These are phyloP conservation scores for Phalera bucephala DNA, from an alignment of 2,888 invertebrate genomes.

Conservation along the genomic window DNA sequence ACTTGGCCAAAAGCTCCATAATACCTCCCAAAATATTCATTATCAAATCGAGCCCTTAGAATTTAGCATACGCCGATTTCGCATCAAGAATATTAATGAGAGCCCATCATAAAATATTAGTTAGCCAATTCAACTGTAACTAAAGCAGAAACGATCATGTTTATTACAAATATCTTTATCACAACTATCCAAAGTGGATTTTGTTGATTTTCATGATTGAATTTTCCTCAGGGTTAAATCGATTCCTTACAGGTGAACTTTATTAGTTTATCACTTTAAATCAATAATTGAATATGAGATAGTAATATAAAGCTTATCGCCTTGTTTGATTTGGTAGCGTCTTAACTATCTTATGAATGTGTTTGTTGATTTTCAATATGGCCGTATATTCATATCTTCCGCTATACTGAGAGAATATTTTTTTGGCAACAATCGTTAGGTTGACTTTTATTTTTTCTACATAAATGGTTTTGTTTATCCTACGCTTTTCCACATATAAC, in stretches of 20 bases:
- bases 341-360: background rate
- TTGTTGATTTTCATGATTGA: constrained; percentile 10
- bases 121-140: background rate
- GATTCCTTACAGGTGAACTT: constrained; percentile 8
- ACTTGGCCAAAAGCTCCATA: too few relatives aligned
- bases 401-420: too few relatives aligned
- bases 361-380: background rate
- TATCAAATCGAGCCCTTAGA: background rate
- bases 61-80: background rate
- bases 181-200: constrained; percentile 6
- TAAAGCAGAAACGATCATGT: background rate
- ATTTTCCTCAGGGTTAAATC: constrained; percentile 8
- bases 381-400: background rate
- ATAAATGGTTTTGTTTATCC: too few relatives aligned
- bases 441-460: background rate
- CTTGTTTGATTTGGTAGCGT: too few relatives aligned
- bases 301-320: constrained; percentile 8
- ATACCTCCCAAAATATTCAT: too few relatives aligned
- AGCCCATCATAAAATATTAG: background rate
- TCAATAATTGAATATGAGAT: constrained; percentile 22
- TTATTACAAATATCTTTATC: constrained; percentile 1
- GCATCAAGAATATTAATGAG: background rate
- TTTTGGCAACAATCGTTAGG: background rate
- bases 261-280: constrained; percentile 18
- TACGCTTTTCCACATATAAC: too few relatives aligned